phyloP scores from a whole-genome alignment of 2,888 invertebrate genomes.

The Nebria brevicollis region DNA sequence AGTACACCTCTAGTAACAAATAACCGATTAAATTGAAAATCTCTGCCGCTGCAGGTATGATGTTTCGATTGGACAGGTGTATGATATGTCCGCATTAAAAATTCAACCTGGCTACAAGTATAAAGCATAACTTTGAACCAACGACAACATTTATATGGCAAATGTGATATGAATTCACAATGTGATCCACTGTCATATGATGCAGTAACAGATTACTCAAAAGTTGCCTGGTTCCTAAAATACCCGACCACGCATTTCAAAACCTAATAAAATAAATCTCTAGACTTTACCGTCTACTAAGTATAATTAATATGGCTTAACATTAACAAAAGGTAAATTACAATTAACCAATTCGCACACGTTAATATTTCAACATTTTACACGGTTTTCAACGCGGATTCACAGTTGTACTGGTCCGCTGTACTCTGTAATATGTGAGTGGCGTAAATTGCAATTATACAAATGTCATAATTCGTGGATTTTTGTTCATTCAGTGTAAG shows the following conservation, averaged over 20 bases:
- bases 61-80: conserved; percentile 8
- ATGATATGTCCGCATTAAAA: conserved; percentile 19
- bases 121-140: conserved; percentile 5
- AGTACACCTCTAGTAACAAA: neutral
- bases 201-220: neutral
- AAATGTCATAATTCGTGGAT: conserved; percentile 51
- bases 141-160: neutral
- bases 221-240: neutral
- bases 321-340: neutral
- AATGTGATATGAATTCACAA: conserved; percentile 19
- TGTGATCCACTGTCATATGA: conserved; percentile 3
- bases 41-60: neutral
- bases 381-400: neutral
- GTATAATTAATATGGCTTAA: neutral
- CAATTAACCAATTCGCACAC: neutral
- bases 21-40: neutral
- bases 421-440: conserved; percentile 50
- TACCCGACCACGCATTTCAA: neutral
- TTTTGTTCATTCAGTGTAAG: conserved; percentile 15
- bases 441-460: conserved; percentile 52
- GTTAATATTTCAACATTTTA: neutral
- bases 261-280: neutral
- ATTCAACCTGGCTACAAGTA: conserved; percentile 15
- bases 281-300: neutral
- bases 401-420: conserved; percentile 41